Evolutionary conservation across 2,113 vertebrate genomes (phyloP), one percentile per base, ranked within the genome.

Genomic region (Holacanthus passer): DNA sequence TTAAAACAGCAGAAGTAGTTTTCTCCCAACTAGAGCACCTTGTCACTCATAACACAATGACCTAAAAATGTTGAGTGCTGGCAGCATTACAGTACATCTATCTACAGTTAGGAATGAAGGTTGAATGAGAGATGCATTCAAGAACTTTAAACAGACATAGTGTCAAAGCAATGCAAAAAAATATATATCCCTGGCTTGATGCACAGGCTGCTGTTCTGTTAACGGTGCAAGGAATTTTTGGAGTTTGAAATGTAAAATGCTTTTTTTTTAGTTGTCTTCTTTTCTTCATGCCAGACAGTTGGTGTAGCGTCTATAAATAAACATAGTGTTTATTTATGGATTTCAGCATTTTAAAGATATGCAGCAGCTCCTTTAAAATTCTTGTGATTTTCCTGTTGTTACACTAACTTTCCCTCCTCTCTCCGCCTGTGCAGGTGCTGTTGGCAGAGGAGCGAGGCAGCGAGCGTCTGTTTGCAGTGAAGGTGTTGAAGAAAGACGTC

Each of bases 401-500:
- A 24, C 35, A 27, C 12, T 71, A 43, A 65, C 73, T 39, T 55
- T 29, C 35, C 20, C 29, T 16, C 37, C 55, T 29, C 19, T 29
- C 8, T 45, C 22, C 65, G 0, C 62, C 24, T 52, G 35, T 7
- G 0, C 58, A 98, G 97, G 97, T 98, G 81, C 95, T 98, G 95
- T 92, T 98, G 90, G 96, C 97, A 0, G 97, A 98, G 90, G 96
- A 97, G 75, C 91, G 96, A 81, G 96, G 91, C 58, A 96, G 95
- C 0, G 97, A 98, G 43, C 96, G 95, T 35, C 94, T 98, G 75
- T 98, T 95, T 4, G 97, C 97, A 0, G 95, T 97, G 75, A 98
- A 98, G 92, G 97, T 97, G 86, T 89, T 98, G 88, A 98, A 98
- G 91, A 98, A 98, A 83, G 97, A 98, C 0, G 97, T 98, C 47